phyloP scores from a whole-genome alignment of 1,140 invertebrate genomes.

The Micrasema longulum region DNA sequence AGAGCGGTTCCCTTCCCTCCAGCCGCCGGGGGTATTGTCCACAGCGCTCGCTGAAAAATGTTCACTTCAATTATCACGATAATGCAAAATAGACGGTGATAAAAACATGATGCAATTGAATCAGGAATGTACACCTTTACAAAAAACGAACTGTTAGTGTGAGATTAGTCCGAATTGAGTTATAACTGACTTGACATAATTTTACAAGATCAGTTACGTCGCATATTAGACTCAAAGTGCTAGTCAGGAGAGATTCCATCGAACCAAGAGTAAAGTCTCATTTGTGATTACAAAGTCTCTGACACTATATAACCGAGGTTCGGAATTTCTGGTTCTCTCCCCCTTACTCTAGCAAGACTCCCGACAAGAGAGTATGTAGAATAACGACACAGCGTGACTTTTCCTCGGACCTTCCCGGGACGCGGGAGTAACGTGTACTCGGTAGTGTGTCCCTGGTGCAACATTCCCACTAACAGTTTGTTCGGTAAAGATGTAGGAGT shows the following conservation, averaged over 20 bases:
- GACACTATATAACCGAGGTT: conserved; percentile 30
- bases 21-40: conserved; percentile 69
- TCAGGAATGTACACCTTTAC: neutral
- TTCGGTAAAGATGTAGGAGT: no score
- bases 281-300: conserved; percentile 31
- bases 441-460: conserved; percentile 65
- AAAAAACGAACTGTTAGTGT: conserved; percentile 57
- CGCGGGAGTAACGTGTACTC: conserved; percentile 59
- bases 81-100: neutral
- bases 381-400: conserved; percentile 57
- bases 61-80: conserved; percentile 1
- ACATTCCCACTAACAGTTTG: conserved; percentile 64
- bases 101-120: neutral
- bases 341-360: conserved; percentile 62
- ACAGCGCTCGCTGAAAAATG: conserved; percentile 59
- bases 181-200: conserved; percentile 54
- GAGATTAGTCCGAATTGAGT: conserved; percentile 70
- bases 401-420: conserved; percentile 69
- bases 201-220: conserved; percentile 56
- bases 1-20: conserved; percentile 63
- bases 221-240: conserved; percentile 66
- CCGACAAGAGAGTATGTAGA: conserved; percentile 63
- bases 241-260: conserved; percentile 65
- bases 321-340: conserved; percentile 65
- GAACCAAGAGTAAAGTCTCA: conserved; percentile 44